phyloP scores from a whole-genome alignment of 37 sponge, comb jelly and placozoan genomes.

The Chondrilla cf. caribensis region DNA sequence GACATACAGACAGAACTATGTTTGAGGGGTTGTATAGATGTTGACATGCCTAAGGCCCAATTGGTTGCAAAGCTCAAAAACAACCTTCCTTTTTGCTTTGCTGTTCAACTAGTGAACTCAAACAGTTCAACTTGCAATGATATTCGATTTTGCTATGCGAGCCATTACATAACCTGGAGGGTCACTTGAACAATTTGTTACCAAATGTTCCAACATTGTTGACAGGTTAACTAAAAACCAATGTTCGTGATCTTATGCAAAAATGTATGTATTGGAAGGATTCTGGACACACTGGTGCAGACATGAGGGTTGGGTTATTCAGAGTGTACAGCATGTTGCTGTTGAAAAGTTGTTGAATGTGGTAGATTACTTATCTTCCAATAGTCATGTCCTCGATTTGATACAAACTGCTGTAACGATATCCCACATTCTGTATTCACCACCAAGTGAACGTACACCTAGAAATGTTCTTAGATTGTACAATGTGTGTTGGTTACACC shows the following conservation, averaged over 20 bases:
- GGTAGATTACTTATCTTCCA: too few relatives aligned
- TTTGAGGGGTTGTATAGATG: not conserved
- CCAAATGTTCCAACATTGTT: not conserved
- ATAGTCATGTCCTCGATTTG: not conserved
- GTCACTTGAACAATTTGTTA: slow-evolving; percentile 13
- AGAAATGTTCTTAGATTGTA: slow-evolving; percentile 16
- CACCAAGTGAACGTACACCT: slow-evolving; percentile 11
- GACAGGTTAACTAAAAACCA: not conserved
- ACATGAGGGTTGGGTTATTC: not conserved
- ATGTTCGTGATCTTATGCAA: slow-evolving; percentile 1
- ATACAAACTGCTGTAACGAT: not conserved
- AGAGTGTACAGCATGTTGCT: too few relatives aligned
- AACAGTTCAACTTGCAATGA: not conserved
- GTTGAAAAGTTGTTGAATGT: too few relatives aligned
- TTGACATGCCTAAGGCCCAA: not conserved
- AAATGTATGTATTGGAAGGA: not conserved
- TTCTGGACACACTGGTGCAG: not conserved
- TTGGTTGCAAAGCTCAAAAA: slow-evolving; percentile 3
- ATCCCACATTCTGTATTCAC: slow-evolving; percentile 13
- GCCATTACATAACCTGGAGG: slow-evolving; percentile 33
- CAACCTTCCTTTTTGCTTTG: slow-evolving; percentile 23
- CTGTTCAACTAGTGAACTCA: not conserved
- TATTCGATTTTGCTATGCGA: slow-evolving; percentile 25
- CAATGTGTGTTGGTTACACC: slow-evolving; percentile 24
- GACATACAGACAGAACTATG: slow-evolving; percentile 16